Percentiles rank a stretch among this genome's conserved stretches.
Conservation (phyloP, 2,113 vertebrate species). For the Halichoerus grypus region DNA sequence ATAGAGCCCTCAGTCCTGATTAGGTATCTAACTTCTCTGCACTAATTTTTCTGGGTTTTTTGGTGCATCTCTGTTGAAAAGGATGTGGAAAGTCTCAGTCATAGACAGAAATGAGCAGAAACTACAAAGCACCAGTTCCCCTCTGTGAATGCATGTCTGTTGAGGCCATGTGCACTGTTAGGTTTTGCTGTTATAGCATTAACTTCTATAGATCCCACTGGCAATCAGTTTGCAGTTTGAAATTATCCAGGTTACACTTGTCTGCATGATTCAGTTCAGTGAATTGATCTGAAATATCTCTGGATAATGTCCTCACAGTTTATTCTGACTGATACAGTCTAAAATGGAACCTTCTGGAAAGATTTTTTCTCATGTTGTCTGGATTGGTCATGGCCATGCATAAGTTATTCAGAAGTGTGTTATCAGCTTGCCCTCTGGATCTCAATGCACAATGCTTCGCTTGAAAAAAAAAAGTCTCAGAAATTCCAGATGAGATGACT, state of each 20-base stretch:
- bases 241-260: not conserved
- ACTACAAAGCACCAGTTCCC: accelerated
- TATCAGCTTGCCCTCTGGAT: not conserved
- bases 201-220: not conserved
- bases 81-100: not conserved
- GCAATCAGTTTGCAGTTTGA: not conserved
- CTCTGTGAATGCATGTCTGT: too few species aligned
- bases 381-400: not conserved
- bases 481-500: not conserved
- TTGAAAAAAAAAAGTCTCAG: not conserved
- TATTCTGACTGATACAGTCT: not conserved
- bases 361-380: not conserved
- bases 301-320: not conserved
- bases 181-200: not conserved
- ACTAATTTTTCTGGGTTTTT: accelerated
- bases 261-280: not conserved
- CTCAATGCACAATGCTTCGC: not conserved
- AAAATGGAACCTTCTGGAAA: not conserved
- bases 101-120: not conserved
- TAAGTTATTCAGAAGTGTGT: not conserved
- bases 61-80: not conserved
- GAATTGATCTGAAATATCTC: not conserved
- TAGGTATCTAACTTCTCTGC: not conserved
- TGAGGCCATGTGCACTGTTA: accelerated
- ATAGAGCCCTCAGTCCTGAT: not conserved